Conservation (phyloP, 2,113 vertebrate genomes). For the Petrocephalus zakoni region DNA sequence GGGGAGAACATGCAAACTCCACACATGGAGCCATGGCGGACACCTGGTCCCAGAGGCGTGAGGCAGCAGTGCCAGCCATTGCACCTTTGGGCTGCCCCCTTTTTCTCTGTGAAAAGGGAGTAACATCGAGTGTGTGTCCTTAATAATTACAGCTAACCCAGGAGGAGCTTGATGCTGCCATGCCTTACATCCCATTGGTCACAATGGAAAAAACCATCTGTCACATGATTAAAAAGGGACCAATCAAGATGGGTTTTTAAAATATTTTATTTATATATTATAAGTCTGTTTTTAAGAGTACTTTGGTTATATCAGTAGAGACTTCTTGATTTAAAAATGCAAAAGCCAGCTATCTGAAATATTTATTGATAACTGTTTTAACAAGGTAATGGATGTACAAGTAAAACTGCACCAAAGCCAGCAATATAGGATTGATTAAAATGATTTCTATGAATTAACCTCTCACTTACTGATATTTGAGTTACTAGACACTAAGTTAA, state of each 20-base stretch:
- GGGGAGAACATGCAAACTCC: too few species aligned
- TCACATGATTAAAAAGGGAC: neutral
- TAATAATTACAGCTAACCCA: neutral
- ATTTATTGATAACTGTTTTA: neutral
- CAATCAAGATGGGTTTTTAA: neutral
- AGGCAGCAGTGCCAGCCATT: too few species aligned
- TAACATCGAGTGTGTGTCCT: neutral
- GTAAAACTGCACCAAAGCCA: neutral
- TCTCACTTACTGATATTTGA: neutral
- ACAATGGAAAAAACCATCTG: neutral
- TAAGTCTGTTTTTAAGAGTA: neutral
- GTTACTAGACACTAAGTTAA: neutral
- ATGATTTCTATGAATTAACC: neutral
- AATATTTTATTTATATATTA: neutral
- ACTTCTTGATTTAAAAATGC: slow-evolving; percentile 2
- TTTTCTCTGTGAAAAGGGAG: neutral
- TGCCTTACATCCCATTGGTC: neutral
- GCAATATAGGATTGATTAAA: neutral
- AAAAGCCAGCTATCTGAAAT: slow-evolving; percentile 7
- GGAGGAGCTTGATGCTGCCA: neutral
- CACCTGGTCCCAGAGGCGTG: too few species aligned
- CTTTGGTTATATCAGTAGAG: neutral
- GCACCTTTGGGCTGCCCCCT: too few species aligned
- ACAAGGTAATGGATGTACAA: neutral
- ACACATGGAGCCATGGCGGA: too few species aligned